A percentile compares a stretch with the other conserved stretches of the same genome.
These are phyloP conservation scores for Torymus texanus DNA, from an alignment of 2,888 invertebrate species.

Conservation along the genomic window DNA sequence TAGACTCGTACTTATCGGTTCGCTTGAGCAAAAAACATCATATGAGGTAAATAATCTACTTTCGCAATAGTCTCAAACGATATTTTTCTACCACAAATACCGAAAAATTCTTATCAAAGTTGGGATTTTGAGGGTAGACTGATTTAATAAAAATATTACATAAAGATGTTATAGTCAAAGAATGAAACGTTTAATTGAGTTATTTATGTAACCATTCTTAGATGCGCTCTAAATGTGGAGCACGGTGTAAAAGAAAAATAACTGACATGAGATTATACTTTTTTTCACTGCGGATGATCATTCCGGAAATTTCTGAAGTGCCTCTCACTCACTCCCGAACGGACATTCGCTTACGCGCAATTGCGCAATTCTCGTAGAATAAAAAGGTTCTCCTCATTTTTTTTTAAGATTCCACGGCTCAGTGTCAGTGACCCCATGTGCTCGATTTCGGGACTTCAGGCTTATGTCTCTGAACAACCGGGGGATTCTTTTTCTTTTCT, in stretches of 20 bases:
- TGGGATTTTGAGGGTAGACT: too few species aligned
- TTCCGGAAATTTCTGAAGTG: constrained; percentile 35
- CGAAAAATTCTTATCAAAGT: too few species aligned
- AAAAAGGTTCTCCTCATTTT: constrained; percentile 32
- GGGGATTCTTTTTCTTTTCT: constrained; percentile 31
- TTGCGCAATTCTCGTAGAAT: constrained; percentile 52
- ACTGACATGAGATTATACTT: not conserved
- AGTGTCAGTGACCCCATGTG: constrained; percentile 51
- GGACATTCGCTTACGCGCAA: constrained; percentile 47
- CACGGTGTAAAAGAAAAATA: not conserved
- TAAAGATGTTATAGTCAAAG: too few species aligned
- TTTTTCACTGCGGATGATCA: constrained; percentile 16
- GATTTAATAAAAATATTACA: too few species aligned
- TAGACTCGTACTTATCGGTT: too few species aligned
- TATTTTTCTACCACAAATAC: too few species aligned
- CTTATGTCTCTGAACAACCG: constrained; percentile 14
- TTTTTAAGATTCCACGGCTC: constrained; percentile 42
- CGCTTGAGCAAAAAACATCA: too few species aligned
- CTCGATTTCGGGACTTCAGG: constrained; percentile 42
- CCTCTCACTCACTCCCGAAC: constrained; percentile 23
- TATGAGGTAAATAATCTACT: too few species aligned
- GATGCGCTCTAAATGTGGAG: too few species aligned
- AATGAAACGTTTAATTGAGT: not conserved
- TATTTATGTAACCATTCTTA: not conserved
- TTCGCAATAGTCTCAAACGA: too few species aligned